phyloP scores from a whole-genome alignment of 2,797 vertebrate species.

The Champsocephalus esox region DNA sequence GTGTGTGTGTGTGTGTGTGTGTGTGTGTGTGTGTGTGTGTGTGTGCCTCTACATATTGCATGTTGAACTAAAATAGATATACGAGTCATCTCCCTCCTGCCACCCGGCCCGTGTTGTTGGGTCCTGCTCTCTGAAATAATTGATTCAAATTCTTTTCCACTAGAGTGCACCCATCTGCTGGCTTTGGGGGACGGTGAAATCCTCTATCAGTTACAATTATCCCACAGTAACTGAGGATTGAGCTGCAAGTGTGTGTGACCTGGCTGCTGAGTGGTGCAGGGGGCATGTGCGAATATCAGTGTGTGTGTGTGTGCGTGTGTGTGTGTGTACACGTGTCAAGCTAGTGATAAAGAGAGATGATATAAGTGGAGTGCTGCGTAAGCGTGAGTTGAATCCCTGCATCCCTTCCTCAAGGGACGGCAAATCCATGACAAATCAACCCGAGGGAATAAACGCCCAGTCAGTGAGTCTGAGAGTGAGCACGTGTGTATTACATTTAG shows the following conservation, averaged over 20 bases:
- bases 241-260: constrained; percentile 55
- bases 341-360: constrained; percentile 33
- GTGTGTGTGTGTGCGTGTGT: constrained; percentile 39
- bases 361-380: constrained; percentile 56
- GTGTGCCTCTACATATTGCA: constrained; percentile 5
- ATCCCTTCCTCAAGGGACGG: constrained; percentile 49
- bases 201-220: constrained; percentile 79
- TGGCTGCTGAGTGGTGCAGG: constrained; percentile 38
- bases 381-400: constrained; percentile 64
- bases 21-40: not conserved
- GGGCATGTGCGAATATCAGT: constrained; percentile 36
- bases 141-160: constrained; percentile 79
- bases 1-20: too few relatives aligned
- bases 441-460: constrained; percentile 56
- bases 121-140: constrained; percentile 70
- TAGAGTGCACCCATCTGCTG: constrained; percentile 77
- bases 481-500: constrained; percentile 38
- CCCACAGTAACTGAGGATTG: constrained; percentile 54
- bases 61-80: constrained; percentile 30
- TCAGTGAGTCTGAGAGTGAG: constrained; percentile 34
- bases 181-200: constrained; percentile 71
- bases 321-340: constrained; percentile 32
- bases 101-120: constrained; percentile 41
- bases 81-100: constrained; percentile 39
- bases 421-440: constrained; percentile 70